Evolutionary conservation across 2,888 invertebrate species (phyloP).

Genomic region (Tinea trinotella): DNA sequence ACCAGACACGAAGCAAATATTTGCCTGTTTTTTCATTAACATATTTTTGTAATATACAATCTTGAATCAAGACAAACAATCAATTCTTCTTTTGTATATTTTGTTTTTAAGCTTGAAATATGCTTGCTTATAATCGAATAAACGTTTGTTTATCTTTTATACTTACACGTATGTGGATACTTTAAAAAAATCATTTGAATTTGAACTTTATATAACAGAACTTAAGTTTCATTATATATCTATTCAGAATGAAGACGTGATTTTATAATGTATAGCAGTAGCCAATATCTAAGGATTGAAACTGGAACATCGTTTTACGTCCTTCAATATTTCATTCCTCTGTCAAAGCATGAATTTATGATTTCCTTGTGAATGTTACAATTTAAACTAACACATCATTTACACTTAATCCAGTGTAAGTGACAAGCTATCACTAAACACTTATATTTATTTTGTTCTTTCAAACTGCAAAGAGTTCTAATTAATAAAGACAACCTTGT

Average conservation of each 20-base stretch:
- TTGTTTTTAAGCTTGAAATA: neutral
- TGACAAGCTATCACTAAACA: too few relatives aligned
- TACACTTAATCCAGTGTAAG: too few relatives aligned
- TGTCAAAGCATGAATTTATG: neutral
- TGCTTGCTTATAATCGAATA: neutral
- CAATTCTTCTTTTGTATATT: neutral
- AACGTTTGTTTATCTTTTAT: neutral
- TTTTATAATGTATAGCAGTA: neutral
- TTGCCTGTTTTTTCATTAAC: too few relatives aligned
- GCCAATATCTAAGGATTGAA: neutral
- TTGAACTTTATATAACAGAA: neutral
- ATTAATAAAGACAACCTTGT: too few relatives aligned
- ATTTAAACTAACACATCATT: neutral
- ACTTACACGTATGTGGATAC: neutral
- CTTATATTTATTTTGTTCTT: too few relatives aligned
- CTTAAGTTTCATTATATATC: neutral
- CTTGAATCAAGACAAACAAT: conserved; percentile 8
- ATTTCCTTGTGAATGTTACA: neutral
- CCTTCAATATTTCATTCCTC: neutral
- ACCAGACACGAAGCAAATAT: too few relatives aligned
- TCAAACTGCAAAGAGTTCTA: too few relatives aligned
- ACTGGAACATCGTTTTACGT: neutral
- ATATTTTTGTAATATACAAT: neutral
- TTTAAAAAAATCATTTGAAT: neutral
- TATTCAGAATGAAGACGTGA: neutral